Evolutionary conservation across 1,140 invertebrate species (phyloP).

Genomic region (Stegodyphus dumicola): DNA sequence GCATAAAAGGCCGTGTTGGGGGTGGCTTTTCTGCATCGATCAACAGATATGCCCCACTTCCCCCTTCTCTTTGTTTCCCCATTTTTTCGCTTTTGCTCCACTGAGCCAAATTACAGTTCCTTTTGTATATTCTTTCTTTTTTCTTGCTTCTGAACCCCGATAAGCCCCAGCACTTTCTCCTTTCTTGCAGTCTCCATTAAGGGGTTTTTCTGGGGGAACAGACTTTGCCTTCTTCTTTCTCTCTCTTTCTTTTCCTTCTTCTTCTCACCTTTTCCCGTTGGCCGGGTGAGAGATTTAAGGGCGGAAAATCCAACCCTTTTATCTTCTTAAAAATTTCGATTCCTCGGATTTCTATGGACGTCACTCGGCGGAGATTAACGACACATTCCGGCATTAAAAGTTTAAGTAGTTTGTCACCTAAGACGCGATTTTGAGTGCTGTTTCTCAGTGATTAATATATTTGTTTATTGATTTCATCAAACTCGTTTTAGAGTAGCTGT

Average conservation of each 20-base stretch:
- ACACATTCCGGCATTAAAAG: no score
- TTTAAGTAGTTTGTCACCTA: no score
- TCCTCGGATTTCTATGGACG: neutral
- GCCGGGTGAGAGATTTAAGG: neutral
- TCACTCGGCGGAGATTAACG: no score
- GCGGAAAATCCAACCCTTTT: slow-evolving; percentile 8
- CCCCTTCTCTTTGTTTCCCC: slow-evolving; percentile 30
- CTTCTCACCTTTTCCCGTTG: neutral
- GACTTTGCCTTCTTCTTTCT: neutral
- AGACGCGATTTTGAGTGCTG: no score
- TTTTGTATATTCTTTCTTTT: neutral
- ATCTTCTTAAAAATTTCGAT: slow-evolving; percentile 37
- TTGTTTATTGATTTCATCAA: no score
- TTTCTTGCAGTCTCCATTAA: slow-evolving; percentile 43
- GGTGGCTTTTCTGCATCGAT: slow-evolving; percentile 56
- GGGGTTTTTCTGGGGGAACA: slow-evolving; percentile 1
- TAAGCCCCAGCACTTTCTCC: slow-evolving; percentile 31
- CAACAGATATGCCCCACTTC: slow-evolving; percentile 50
- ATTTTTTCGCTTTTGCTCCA: slow-evolving; percentile 20
- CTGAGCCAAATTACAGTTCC: slow-evolving; percentile 48
- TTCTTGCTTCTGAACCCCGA: slow-evolving; percentile 5
- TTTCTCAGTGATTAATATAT: no score
- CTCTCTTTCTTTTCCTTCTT: neutral
- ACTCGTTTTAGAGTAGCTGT: no score
- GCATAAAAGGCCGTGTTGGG: slow-evolving; percentile 45